phyloP scores from a whole-genome alignment of 1,140 invertebrate species.

The Drosophila mayri region DNA sequence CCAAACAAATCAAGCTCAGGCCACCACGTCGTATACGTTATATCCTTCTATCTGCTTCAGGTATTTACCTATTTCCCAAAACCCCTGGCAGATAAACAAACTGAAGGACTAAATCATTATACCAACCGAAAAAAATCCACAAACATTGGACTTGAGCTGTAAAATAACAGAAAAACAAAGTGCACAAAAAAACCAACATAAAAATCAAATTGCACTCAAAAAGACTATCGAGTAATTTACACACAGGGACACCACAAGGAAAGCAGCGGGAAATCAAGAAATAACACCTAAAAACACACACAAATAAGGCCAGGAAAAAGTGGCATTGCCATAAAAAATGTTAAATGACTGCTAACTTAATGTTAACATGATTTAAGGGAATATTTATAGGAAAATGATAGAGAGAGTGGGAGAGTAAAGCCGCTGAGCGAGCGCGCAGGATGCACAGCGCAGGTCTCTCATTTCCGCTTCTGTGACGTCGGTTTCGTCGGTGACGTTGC shows the following conservation, averaged over 20 bases:
- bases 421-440: constrained; percentile 14
- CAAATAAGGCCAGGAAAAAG: constrained; percentile 26
- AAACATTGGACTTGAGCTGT: constrained; percentile 12
- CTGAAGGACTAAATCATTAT: constrained; percentile 34
- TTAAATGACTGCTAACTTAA: constrained; percentile 36
- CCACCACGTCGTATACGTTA: constrained; percentile 22
- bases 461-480: constrained; percentile 53
- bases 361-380: constrained; percentile 13
- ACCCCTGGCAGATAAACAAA: constrained; percentile 24
- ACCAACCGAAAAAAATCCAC: constrained; percentile 12
- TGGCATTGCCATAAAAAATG: constrained; percentile 46
- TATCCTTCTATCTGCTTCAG: neutral
- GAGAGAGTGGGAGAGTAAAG: neutral
- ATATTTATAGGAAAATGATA: neutral
- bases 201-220: constrained; percentile 76
- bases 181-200: constrained; percentile 54
- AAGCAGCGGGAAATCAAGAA: constrained; percentile 13
- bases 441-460: constrained; percentile 58
- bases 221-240: constrained; percentile 63
- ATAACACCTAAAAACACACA: constrained; percentile 41
- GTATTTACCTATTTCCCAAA: neutral
- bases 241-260: constrained; percentile 32
- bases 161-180: constrained; percentile 37
- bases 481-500: constrained; percentile 72
- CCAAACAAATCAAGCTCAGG: constrained; percentile 2